A percentile compares a stretch with the other conserved stretches of the same genome.
phyloP scores from a whole-genome alignment of 1,140 invertebrate species.

The Steinernema feltiae region DNA sequence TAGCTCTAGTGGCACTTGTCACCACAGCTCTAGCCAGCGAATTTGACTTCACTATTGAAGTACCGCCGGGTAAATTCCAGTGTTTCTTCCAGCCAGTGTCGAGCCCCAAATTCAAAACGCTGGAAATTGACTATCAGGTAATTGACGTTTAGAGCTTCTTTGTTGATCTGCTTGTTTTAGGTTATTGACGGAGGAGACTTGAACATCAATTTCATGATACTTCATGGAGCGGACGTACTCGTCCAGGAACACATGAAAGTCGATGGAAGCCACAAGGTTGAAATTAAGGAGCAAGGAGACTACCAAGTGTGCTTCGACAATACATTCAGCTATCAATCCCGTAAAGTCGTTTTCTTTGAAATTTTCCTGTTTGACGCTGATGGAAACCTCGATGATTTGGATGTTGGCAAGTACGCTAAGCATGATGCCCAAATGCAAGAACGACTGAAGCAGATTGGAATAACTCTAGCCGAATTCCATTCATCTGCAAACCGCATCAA shows the following conservation, averaged over 20 bases:
- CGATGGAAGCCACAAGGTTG: constrained; percentile 56
- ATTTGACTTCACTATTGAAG: constrained; percentile 35
- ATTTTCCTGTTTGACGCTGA: constrained; percentile 50
- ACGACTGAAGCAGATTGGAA: constrained; percentile 24
- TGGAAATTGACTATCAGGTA: constrained; percentile 60
- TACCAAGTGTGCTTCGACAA: constrained; percentile 61
- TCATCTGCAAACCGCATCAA: constrained; percentile 56
- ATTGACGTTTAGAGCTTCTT: background rate
- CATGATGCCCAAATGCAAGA: constrained; percentile 19
- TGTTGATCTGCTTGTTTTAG: constrained; percentile 35
- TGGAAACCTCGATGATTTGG: constrained; percentile 53
- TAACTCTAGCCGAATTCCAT: constrained; percentile 49
- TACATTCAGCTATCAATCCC: constrained; percentile 59
- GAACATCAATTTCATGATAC: constrained; percentile 57
- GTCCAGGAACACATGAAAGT: constrained; percentile 51
- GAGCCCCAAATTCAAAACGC: constrained; percentile 38
- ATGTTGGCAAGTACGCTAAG: constrained; percentile 18
- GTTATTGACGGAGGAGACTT: constrained; percentile 60
- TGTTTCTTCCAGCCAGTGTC: constrained; percentile 58
- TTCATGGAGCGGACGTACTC: constrained; percentile 50
- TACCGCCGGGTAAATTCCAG: constrained; percentile 41
- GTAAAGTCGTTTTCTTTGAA: constrained; percentile 59
- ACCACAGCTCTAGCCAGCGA: constrained; percentile 12
- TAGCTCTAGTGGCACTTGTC: background rate
- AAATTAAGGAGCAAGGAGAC: constrained; percentile 48